These are phyloP conservation scores for Plebejus argus DNA, from an alignment of 2,888 invertebrate genomes.

Conservation along the genomic window DNA sequence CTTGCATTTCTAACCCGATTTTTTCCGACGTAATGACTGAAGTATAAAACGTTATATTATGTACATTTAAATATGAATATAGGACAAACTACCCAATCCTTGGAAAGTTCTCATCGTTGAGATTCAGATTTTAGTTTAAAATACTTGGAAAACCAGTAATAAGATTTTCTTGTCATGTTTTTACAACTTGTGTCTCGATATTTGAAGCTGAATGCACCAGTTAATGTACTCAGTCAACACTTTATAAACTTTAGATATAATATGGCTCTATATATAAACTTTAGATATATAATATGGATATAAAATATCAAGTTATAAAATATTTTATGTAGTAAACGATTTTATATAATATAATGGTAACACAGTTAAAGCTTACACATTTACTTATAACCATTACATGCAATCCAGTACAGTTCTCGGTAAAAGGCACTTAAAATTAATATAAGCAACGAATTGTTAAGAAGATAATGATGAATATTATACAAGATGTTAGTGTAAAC, in stretches of 20 bases:
- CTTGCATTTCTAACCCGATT: too few relatives aligned
- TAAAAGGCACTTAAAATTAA: background rate
- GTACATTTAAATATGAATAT: too few relatives aligned
- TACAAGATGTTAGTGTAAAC: too few relatives aligned
- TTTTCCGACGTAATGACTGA: too few relatives aligned
- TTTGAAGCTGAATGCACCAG: background rate
- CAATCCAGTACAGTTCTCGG: background rate
- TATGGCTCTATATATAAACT: background rate
- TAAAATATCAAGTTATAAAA: background rate
- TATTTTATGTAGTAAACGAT: background rate
- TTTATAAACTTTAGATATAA: background rate
- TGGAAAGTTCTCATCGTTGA: too few relatives aligned
- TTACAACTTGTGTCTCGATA: background rate
- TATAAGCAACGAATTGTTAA: background rate
- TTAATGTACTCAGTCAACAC: slow-evolving; percentile 7
- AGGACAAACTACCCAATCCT: too few relatives aligned
- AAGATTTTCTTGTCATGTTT: too few relatives aligned
- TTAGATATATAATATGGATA: background rate
- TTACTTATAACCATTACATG: background rate
- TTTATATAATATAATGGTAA: slow-evolving; percentile 5
- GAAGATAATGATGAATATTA: too few relatives aligned
- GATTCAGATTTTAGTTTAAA: too few relatives aligned
- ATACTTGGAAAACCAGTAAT: too few relatives aligned
- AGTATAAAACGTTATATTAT: too few relatives aligned
- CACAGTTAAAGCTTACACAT: slow-evolving; percentile 22